Base-by-base conservation (phyloP, 2,113 vertebrate species). In the Mesocricetus auratus region DNA sequence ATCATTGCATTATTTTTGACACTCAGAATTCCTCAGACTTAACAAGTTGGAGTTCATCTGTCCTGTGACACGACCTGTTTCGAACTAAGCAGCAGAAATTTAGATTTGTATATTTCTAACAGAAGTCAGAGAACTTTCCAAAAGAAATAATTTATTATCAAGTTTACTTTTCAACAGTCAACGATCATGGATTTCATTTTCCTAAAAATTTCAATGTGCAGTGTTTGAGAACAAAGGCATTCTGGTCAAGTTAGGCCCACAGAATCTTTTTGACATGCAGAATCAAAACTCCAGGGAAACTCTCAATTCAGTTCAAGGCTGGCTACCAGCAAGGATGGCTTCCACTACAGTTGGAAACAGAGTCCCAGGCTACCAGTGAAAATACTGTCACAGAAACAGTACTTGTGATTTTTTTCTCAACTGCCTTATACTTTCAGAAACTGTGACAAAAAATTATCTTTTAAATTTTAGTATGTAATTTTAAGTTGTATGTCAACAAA, bases 181-280 rank as follows among this genome's bases (percentile, higher is more conserved):
- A 91, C 93, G 77, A 95, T 22, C 16, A 50, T 91, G 66, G 64
- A 62, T 92, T 94, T 88, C 47, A 92, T 71, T 94, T 90, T 39
- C 81, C 58, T 26, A 31, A 83, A 87, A 83, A 22, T 93, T 87
- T 81, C 78, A 90, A 5, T 91, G 33, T 58, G 75, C 4, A 53
- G 68, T 58, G 8, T 62, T 56, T 53, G 60, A 93, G n/a, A 90
- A 91, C 31, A 29, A 66, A 36, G 19, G 15, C 10, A 78, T 13
- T 12, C 36, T 92, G 42, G 58, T 78, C 13, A 39, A 19, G 58
- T 60, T 74, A 58, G 47, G 60, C 26, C 56, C 74, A 53, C 50
- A 50, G 77, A 92, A 79, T 33, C 36, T 83, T 94, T 85, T 58
- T 94, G 31, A 96, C 24, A 91, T 79, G 86, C 21, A 56, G 45